These are phyloP conservation scores for Suillia variegata DNA, from an alignment of 2,888 invertebrate species.

Conservation along the genomic window DNA sequence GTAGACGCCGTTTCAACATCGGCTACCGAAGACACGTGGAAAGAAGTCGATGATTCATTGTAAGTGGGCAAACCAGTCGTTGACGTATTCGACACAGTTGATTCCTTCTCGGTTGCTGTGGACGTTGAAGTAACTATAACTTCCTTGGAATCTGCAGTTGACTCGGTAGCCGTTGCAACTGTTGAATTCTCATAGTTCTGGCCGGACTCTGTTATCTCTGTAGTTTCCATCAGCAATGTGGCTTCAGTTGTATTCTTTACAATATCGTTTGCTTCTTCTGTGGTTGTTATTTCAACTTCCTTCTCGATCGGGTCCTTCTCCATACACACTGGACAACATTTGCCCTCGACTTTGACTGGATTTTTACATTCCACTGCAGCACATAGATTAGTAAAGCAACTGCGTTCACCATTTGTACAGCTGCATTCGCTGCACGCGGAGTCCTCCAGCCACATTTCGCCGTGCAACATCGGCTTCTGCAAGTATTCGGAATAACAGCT, in stretches of 20 bases:
- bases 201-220: too few species aligned
- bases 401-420: conserved; percentile 37
- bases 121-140: too few species aligned
- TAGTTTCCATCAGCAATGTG: too few species aligned
- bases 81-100: too few species aligned
- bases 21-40: too few species aligned
- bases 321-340: conserved; percentile 51
- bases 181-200: background rate
- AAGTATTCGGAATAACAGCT: conserved; percentile 34
- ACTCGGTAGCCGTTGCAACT: background rate
- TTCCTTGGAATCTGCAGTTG: background rate
- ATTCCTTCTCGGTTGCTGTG: too few species aligned
- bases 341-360: conserved; percentile 37
- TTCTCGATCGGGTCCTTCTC: conserved; percentile 13
- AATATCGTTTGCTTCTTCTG: too few species aligned
- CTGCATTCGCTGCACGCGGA: conserved; percentile 42
- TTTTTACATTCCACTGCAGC: conserved; percentile 39
- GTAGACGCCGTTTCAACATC: background rate
- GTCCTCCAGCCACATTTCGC: conserved; percentile 43
- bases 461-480: conserved; percentile 36
- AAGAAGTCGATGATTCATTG: too few species aligned
- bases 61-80: too few species aligned
- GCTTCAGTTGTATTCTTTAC: too few species aligned
- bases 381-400: conserved; percentile 42
- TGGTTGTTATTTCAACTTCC: background rate